Conservation (phyloP, 1,140 invertebrate genomes). For the Zaprionus gabonicus region DNA sequence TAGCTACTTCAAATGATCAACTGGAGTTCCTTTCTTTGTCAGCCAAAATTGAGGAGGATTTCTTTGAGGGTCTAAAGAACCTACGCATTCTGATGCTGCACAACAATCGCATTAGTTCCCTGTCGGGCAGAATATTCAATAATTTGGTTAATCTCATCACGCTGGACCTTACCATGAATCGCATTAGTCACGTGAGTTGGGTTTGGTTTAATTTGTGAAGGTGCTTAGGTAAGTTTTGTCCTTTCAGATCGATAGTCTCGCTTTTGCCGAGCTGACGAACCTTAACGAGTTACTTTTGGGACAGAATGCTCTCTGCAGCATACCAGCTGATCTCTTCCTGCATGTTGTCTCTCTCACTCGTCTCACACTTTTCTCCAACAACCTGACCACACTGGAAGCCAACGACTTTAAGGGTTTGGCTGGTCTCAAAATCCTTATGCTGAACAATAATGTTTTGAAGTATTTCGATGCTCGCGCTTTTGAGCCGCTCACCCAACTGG, state of each 20-base stretch:
- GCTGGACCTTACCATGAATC: slow-evolving; percentile 87
- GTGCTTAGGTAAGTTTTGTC: background rate
- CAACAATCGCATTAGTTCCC: slow-evolving; percentile 87
- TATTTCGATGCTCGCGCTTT: slow-evolving; percentile 86
- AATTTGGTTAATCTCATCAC: slow-evolving; percentile 85
- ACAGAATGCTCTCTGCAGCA: slow-evolving; percentile 86
- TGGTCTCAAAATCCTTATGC: slow-evolving; percentile 86
- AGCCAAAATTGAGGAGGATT: slow-evolving; percentile 84
- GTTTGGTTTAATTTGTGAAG: background rate
- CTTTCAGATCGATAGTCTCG: slow-evolving; percentile 78
- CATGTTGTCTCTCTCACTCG: slow-evolving; percentile 85
- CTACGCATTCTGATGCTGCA: slow-evolving; percentile 87
- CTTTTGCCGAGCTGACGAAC: slow-evolving; percentile 85
- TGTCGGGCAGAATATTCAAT: slow-evolving; percentile 86
- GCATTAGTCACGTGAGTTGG: slow-evolving; percentile 81
- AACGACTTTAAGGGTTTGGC: slow-evolving; percentile 86
- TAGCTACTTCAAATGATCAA: too few relatives aligned
- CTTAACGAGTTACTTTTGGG: slow-evolving; percentile 87
- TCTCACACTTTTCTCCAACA: slow-evolving; percentile 87
- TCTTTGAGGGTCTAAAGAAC: slow-evolving; percentile 86
- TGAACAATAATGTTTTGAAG: slow-evolving; percentile 87
- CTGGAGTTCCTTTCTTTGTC: background rate
- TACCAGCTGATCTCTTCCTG: slow-evolving; percentile 85
- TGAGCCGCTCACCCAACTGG: slow-evolving; percentile 84
- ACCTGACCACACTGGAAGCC: slow-evolving; percentile 85